Base-by-base conservation (phyloP, 2,888 invertebrate genomes). In the Caenorhabditis macrosperma region DNA sequence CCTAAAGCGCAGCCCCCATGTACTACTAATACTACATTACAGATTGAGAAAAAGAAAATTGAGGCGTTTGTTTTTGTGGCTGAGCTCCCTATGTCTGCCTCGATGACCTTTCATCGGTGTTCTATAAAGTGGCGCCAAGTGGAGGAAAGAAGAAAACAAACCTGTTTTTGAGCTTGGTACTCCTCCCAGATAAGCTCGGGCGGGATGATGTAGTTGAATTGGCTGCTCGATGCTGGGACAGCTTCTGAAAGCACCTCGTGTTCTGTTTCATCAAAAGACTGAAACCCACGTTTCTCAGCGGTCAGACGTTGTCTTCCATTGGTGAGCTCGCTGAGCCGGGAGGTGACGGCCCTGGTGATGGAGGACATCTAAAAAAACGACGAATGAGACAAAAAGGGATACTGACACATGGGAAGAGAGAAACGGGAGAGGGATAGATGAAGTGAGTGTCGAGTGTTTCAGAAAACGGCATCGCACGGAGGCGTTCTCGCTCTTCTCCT, bases 151-250 rank as follows among this genome's bases (percentile, higher is more conserved):
- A 38, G 26, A 59, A 10, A 44, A 20, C 35, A 20, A 46, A 74
- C 74, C 63, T 74, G 74, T 59, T 66, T 55, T 38, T 63, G 68
- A 12, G 61, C 30, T 52, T 79, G 79, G 26, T 68, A 75, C n/a
- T 81, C 76, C 24, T 81, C 81, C 81, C 81, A 81, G 30, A 81
- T 81, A 55, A 81, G 71, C 44, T 71, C 81, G 15, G 81, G 81
- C 20, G 81, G 81, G 41, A 77, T 77, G 55, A 72, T 68, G 55
- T 46, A 81, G 60, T 81, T 76, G 33, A 81, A 67, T 52, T 72
- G 46, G 50, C 81, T 72, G 26, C 52, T 60, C 1, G 74, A 48
- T 41, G 76, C 59, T 59, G 72, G 46, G 9, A 54, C 35, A 0
- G 60, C 12, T 46, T 69, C 64, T 75, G 38, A 33, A 78, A 78